Conservation (phyloP, 1,140 invertebrate species). For the Kradibia gibbosae region DNA sequence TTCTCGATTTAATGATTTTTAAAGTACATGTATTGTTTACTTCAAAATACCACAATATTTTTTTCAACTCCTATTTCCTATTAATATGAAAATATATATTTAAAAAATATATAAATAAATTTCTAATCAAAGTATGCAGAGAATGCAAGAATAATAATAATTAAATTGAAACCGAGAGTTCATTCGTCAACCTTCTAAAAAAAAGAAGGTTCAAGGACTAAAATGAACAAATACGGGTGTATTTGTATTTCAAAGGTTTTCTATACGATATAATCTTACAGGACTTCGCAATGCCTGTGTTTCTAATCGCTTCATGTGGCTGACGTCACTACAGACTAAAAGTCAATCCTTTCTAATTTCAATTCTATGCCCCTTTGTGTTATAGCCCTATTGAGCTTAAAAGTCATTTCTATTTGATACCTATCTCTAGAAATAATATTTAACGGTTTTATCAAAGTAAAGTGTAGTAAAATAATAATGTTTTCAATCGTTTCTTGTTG, state of each 20-base stretch:
- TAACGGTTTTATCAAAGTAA: neutral
- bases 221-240: neutral
- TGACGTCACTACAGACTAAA: slow-evolving; percentile 51
- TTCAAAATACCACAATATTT: neutral
- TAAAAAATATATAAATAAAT: no score
- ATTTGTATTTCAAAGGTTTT: neutral
- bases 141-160: neutral
- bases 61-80: no score
- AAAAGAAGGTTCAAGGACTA: slow-evolving; percentile 61
- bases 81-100: neutral
- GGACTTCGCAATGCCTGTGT: slow-evolving; percentile 34
- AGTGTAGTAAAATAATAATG: neutral
- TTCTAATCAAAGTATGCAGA: neutral
- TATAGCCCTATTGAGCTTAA: neutral
- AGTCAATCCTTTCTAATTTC: slow-evolving; percentile 53
- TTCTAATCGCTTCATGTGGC: slow-evolving; percentile 46
- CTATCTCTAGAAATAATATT: neutral
- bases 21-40: neutral
- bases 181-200: slow-evolving; percentile 53
- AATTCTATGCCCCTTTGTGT: slow-evolving; percentile 30
- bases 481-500: neutral
- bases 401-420: neutral
- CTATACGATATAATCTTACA: neutral
- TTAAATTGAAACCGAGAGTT: neutral
- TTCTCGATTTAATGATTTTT: neutral